Evolutionary conservation across 2,797 vertebrate species (phyloP).

Genomic region (Rhabdophis nuchalis): DNA sequence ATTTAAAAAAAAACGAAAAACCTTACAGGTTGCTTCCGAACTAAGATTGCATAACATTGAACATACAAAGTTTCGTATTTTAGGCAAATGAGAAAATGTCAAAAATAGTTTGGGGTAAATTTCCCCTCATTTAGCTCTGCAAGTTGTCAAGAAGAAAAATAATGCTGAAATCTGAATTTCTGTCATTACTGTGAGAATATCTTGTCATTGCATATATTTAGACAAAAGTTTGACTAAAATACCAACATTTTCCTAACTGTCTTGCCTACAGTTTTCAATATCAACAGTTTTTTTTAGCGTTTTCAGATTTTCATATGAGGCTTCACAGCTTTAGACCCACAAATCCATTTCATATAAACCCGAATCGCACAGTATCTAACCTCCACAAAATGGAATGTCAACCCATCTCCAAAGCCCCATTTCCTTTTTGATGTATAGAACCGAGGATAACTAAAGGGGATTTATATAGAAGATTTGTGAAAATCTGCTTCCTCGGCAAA

Average conservation of each 20-base stretch:
- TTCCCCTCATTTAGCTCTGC: background rate
- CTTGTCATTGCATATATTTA: background rate
- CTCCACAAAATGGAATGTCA: background rate
- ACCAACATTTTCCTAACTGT: background rate
- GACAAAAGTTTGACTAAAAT: background rate
- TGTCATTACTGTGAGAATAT: background rate
- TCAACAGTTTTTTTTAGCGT: background rate
- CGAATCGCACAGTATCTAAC: background rate
- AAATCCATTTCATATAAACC: background rate
- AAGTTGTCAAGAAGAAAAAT: background rate
- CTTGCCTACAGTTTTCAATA: background rate
- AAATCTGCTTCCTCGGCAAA: constrained; percentile 30
- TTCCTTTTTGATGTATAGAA: background rate
- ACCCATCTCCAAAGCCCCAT: background rate
- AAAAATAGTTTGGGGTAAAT: background rate
- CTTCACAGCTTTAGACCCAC: background rate
- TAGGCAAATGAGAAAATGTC: background rate
- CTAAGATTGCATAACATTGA: background rate
- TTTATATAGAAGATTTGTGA: background rate
- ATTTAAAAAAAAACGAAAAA: background rate
- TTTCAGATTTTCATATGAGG: background rate
- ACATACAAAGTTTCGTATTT: background rate
- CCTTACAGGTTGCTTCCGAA: background rate
- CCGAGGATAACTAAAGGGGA: background rate
- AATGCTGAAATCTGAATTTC: background rate